Evolutionary conservation across 2,888 invertebrate species (phyloP).

Genomic region (Dendrolimus pini): DNA sequence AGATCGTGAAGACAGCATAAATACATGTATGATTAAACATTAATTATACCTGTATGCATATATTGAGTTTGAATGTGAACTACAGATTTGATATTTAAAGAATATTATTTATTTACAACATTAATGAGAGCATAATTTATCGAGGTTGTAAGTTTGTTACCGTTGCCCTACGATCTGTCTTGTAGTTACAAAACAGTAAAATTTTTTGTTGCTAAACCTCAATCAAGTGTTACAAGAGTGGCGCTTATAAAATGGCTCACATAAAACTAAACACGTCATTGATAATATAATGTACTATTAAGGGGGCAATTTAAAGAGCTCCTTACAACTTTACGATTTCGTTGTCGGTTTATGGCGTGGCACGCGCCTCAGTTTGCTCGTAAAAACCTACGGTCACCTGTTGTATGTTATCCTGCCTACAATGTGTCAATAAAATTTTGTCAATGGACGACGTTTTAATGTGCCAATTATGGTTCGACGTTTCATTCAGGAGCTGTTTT

Average conservation of each 20-base stretch:
- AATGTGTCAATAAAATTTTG: slow-evolving; percentile 60
- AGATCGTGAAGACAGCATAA: too few species aligned
- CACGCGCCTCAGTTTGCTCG: slow-evolving; percentile 55
- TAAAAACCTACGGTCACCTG: slow-evolving; percentile 71
- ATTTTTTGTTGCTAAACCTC: slow-evolving; percentile 29
- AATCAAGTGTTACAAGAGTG: slow-evolving; percentile 38
- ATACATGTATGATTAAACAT: too few species aligned
- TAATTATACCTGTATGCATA: too few species aligned
- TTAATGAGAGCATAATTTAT: too few species aligned
- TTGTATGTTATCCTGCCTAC: slow-evolving; percentile 51
- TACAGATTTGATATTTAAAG: too few species aligned
- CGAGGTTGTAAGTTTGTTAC: slow-evolving; percentile 1
- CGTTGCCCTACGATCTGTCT: slow-evolving; percentile 28
- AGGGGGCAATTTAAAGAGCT: slow-evolving; percentile 52
- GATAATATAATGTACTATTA: slow-evolving; percentile 58
- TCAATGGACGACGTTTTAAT: slow-evolving; percentile 62
- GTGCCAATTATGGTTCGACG: slow-evolving; percentile 55
- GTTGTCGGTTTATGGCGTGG: slow-evolving; percentile 48
- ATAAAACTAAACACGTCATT: slow-evolving; percentile 60
- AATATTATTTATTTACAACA: too few species aligned
- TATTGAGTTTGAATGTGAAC: too few species aligned
- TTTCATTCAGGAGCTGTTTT: slow-evolving; percentile 54
- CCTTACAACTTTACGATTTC: slow-evolving; percentile 60
- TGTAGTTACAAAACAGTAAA: slow-evolving; percentile 25
- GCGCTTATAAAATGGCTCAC: slow-evolving; percentile 45